Evolutionary conservation across 2,888 invertebrate species (phyloP).

Genomic region (Ennomos erosarius): DNA sequence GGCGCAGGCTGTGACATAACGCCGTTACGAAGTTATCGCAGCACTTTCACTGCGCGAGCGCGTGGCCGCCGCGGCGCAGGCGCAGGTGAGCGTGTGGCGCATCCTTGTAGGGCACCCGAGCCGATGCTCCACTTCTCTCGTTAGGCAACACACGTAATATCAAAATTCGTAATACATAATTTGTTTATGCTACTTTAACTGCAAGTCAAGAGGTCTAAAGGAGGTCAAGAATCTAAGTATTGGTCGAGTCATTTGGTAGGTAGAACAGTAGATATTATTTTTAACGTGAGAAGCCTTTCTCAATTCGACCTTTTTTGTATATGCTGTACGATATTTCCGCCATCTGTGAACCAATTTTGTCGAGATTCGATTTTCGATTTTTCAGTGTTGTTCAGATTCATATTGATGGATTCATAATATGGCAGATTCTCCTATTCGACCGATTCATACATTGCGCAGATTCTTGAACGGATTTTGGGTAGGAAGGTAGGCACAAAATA

Average conservation of each 20-base stretch:
- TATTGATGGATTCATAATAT: too few relatives aligned
- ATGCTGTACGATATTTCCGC: too few relatives aligned
- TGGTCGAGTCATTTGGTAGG: neutral
- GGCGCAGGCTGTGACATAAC: slow-evolving; percentile 75
- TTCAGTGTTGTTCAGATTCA: too few relatives aligned
- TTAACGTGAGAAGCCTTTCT: too few relatives aligned
- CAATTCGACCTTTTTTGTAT: too few relatives aligned
- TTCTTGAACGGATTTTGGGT: too few relatives aligned
- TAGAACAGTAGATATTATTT: too few relatives aligned
- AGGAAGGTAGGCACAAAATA: too few relatives aligned
- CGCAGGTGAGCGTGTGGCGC: slow-evolving; percentile 55
- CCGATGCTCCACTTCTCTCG: slow-evolving; percentile 39
- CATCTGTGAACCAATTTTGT: too few relatives aligned
- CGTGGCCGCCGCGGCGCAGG: slow-evolving; percentile 45
- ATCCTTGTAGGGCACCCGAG: slow-evolving; percentile 59
- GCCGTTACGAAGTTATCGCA: slow-evolving; percentile 65
- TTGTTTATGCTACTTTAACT: slow-evolving; percentile 19
- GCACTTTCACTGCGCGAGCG: slow-evolving; percentile 74
- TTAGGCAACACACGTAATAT: slow-evolving; percentile 29
- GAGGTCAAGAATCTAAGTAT: slow-evolving; percentile 4
- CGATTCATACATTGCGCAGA: too few relatives aligned
- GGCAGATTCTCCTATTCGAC: too few relatives aligned
- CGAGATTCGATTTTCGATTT: too few relatives aligned
- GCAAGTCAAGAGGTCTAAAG: slow-evolving; percentile 10
- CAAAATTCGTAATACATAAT: slow-evolving; percentile 24